Percentiles rank a stretch among this genome's conserved stretches.
Conservation (phyloP, 1,140 invertebrate species). For the Globodera ellingtonae region DNA sequence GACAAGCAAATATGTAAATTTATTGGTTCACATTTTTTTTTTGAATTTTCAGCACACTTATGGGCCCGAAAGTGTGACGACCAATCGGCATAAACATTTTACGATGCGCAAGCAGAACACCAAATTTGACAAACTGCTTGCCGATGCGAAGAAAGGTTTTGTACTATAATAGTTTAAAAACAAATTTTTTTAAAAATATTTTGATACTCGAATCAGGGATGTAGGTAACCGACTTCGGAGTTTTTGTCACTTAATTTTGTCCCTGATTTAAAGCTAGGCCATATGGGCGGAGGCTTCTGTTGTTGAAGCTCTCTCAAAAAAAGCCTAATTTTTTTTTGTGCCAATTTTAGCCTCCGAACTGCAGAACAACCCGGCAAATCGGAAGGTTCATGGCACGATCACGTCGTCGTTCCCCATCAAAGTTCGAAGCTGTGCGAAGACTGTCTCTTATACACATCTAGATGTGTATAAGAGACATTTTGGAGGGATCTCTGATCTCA, state of each 20-base stretch:
- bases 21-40: neutral
- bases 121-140: constrained; percentile 43
- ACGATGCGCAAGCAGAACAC: constrained; percentile 27
- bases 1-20: neutral
- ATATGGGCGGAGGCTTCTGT: no score
- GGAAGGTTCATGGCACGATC: constrained; percentile 34
- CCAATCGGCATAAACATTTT: constrained; percentile 41
- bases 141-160: constrained; percentile 47
- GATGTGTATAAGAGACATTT: no score
- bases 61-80: neutral
- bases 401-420: constrained; percentile 45
- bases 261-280: no score
- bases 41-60: neutral
- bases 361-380: constrained; percentile 31
- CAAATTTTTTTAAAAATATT: no score
- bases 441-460: no score
- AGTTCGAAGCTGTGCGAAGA: constrained; percentile 40
- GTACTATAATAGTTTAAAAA: neutral
- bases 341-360: constrained; percentile 34
- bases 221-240: no score
- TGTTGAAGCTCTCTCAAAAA: neutral
- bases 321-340: neutral
- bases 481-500: no score
- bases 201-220: no score
- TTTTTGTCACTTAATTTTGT: no score